A percentile compares a stretch with the other conserved stretches of the same genome.
phyloP scores from a whole-genome alignment of 2,113 vertebrate genomes.

The Camelus dromedarius region DNA sequence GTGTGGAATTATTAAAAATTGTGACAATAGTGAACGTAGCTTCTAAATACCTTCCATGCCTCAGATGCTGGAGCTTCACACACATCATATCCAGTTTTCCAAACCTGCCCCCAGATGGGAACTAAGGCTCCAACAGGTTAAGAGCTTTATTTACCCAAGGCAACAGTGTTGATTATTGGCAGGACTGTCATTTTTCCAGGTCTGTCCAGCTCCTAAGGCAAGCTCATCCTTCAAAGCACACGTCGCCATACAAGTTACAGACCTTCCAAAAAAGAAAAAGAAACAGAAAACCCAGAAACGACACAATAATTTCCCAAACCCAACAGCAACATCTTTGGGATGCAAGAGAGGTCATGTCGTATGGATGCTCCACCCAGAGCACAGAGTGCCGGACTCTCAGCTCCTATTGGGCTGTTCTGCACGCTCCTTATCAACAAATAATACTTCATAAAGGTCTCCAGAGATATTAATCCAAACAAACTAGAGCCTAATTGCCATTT shows the following conservation, averaged over 20 bases:
- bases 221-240: background rate
- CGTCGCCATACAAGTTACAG: background rate
- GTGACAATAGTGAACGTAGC: background rate
- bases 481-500: conserved; percentile 25
- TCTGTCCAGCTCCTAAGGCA: background rate
- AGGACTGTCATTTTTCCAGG: background rate
- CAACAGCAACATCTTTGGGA: background rate
- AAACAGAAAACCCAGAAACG: background rate
- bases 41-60: background rate
- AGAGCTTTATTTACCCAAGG: background rate
- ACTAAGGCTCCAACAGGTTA: background rate
- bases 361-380: background rate
- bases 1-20: background rate
- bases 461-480: conserved; percentile 54
- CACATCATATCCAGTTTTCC: background rate
- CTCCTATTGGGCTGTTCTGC: background rate
- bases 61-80: background rate
- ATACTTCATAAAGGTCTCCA: conserved; percentile 23
- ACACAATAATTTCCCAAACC: background rate
- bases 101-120: background rate
- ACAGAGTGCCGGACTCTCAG: background rate
- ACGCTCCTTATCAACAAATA: background rate
- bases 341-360: rapidly evolving
- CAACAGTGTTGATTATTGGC: background rate
- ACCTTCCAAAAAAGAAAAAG: background rate